These are phyloP conservation scores for Strix aluco DNA, from an alignment of 2,113 vertebrate genomes.

Conservation along the genomic window DNA sequence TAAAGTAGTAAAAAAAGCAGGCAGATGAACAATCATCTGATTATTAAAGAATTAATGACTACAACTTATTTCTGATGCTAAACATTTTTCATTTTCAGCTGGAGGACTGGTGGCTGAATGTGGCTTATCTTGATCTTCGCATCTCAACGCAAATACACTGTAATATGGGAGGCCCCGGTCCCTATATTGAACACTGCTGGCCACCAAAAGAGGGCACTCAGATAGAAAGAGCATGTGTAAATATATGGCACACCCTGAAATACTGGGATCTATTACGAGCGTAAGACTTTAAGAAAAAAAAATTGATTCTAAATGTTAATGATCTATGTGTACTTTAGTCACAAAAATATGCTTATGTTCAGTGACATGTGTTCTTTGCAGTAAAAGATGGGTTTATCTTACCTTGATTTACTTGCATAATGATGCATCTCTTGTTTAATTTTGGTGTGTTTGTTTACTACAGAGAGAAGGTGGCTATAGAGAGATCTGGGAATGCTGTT, in stretches of 20 bases:
- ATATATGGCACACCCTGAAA: constrained; percentile 83
- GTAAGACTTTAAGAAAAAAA: constrained; percentile 72
- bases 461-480: constrained; percentile 86
- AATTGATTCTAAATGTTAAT: neutral
- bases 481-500: constrained; percentile 77
- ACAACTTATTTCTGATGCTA: neutral
- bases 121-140: constrained; percentile 89
- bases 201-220: constrained; percentile 84
- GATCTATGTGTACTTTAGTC: neutral
- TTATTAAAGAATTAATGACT: neutral
- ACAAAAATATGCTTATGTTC: neutral
- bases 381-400: neutral
- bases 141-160: constrained; percentile 88
- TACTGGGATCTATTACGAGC: constrained; percentile 90
- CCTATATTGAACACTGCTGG: constrained; percentile 91
- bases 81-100: constrained; percentile 77
- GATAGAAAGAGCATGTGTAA: constrained; percentile 84
- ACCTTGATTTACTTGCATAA: neutral
- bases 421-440: neutral
- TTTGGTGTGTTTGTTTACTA: neutral
- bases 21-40: neutral
- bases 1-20: neutral
- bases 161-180: constrained; percentile 86
- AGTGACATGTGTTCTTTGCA: neutral
- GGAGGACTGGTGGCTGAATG: constrained; percentile 96